Evolutionary conservation across 2,888 invertebrate species (phyloP).

Genomic region (Saturnia japonica): DNA sequence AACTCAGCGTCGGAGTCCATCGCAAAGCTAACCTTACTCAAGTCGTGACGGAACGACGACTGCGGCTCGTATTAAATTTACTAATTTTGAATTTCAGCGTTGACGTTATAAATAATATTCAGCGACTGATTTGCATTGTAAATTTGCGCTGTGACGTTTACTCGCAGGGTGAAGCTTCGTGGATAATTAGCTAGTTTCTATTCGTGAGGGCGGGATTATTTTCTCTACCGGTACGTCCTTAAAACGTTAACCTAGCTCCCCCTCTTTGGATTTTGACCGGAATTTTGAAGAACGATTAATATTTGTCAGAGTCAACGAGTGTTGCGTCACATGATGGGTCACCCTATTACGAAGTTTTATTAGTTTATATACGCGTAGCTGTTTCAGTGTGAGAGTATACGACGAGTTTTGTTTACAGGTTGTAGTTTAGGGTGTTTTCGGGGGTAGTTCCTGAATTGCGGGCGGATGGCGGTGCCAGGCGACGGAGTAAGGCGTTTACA

Average conservation of each 20-base stretch:
- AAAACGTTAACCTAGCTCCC: conserved; percentile 52
- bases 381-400: conserved; percentile 33
- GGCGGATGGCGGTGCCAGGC: conserved; percentile 81
- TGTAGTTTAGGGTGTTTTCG: conserved; percentile 54
- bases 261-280: conserved; percentile 34
- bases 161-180: conserved; percentile 72
- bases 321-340: conserved; percentile 43
- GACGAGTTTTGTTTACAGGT: conserved; percentile 65
- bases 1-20: conserved; percentile 56
- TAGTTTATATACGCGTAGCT: conserved; percentile 31
- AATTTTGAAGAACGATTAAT: conserved; percentile 45
- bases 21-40: conserved; percentile 67
- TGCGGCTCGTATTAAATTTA: conserved; percentile 80
- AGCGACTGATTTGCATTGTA: conserved; percentile 80
- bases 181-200: conserved; percentile 81
- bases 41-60: conserved; percentile 74
- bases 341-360: conserved; percentile 47
- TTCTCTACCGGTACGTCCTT: conserved; percentile 61
- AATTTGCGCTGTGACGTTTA: conserved; percentile 76
- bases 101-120: conserved; percentile 80
- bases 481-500: conserved; percentile 56
- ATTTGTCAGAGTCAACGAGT: conserved; percentile 44
- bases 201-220: conserved; percentile 63
- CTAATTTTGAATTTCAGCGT: conserved; percentile 78
- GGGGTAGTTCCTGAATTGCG: conserved; percentile 67